Conservation (phyloP, 2,797 vertebrate genomes). For the Hyperoplus immaculatus region DNA sequence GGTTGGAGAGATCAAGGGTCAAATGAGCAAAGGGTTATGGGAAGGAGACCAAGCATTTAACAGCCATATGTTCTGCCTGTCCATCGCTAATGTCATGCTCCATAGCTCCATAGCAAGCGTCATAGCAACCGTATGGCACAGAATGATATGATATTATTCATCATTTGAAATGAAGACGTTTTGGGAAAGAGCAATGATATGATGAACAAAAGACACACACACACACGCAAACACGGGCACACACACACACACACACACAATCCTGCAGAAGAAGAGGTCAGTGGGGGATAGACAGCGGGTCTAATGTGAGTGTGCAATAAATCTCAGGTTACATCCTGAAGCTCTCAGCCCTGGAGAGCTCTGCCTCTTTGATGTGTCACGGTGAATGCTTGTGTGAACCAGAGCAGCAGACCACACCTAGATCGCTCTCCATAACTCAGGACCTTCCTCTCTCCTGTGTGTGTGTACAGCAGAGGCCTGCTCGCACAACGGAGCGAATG, state of each 20-base stretch:
- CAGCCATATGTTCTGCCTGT: background rate
- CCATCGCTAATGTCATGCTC: conserved; percentile 8
- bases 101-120: background rate
- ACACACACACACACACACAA: conserved; percentile 14
- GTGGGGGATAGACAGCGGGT: conserved; percentile 56
- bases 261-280: conserved; percentile 54
- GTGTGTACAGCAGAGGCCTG: conserved; percentile 14
- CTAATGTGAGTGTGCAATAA: conserved; percentile 76
- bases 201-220: conserved; percentile 36
- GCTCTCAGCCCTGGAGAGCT: conserved; percentile 30
- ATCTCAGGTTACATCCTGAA: conserved; percentile 74
- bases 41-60: conserved; percentile 57
- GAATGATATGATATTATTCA: background rate
- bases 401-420: conserved; percentile 11
- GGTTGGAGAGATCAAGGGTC: conserved; percentile 58
- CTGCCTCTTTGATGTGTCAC: conserved; percentile 68
- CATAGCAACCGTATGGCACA: background rate
- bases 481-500: conserved; percentile 34
- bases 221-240: conserved; percentile 6
- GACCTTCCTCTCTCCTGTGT: conserved; percentile 21
- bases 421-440: conserved; percentile 50
- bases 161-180: background rate
- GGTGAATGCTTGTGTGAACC: conserved; percentile 37
- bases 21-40: conserved; percentile 72
- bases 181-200: background rate